Evolutionary conservation across 2,113 vertebrate genomes (phyloP), one percentile per base, ranked within the genome.

Genomic region (Hemiprocne comata): DNA sequence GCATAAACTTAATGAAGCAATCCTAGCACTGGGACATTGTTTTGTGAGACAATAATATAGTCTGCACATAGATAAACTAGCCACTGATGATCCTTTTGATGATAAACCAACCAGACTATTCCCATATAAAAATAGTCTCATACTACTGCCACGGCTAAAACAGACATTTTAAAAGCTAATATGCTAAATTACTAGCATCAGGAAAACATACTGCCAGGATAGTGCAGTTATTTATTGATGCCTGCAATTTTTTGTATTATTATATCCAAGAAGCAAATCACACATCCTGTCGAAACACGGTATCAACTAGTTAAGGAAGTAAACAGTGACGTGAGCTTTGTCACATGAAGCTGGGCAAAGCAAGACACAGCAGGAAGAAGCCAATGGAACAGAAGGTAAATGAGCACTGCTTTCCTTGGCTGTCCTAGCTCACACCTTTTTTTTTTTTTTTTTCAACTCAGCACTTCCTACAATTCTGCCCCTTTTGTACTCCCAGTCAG

Each of bases 1-100:
- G 83, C 61, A 89, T 88, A 84, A 95, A 93, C 91, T 46, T 93
- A 96, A 95, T 92, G 95, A 96, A 89, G 94, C 94, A 81, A 90
- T 87, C 70, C 48, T 34, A 92, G 89, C 44, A 51, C 83, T 84
- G 90, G 86, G 83, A 94, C 93, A 71, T 58, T 84, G 73, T 87
- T 94, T 87, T 78, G 77, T 53, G 91, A 95, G 65, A 90, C 84
- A 85, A 69, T 78, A 95, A 94, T 40, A 44, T 19, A 70, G 90
- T 82, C 93, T 92, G 95, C 54, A 42, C 74, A 79, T 13, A 84
- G 73, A 92, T 57, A 92, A 94, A 96, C 91, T 34, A 95, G 87
- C 85, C 87, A 78, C 25, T 76, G 70, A 57, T 89, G 65, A 89
- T 85, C 70, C 90, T 87, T 92, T 87, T 89, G 80, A 87, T 29